These are phyloP conservation scores for Diogma glabrata DNA, from an alignment of 2,888 invertebrate genomes.

Conservation along the genomic window DNA sequence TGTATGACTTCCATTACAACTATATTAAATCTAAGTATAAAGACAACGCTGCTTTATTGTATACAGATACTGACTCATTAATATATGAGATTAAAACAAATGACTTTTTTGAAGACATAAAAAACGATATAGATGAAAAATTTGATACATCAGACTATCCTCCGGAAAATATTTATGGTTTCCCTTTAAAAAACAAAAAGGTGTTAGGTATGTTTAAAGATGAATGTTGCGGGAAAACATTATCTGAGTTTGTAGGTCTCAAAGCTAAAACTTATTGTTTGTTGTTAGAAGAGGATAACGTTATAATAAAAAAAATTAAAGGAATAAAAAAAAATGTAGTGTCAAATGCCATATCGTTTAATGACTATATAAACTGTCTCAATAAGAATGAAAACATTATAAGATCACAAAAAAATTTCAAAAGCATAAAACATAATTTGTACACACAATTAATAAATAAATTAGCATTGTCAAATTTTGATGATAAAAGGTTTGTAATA, in stretches of 20 bases:
- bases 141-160: background rate
- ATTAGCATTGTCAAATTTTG: background rate
- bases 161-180: background rate
- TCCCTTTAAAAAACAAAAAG: background rate
- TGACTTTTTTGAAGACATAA: no score
- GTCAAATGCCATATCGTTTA: background rate
- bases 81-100: no score
- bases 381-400: background rate
- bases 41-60: background rate
- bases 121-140: background rate
- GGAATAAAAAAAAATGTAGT: background rate
- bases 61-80: background rate
- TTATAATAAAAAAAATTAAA: background rate
- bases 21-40: slow-evolving; percentile 15
- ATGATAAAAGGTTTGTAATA: background rate
- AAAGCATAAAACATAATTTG: background rate
- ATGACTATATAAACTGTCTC: background rate
- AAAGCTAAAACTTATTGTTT: background rate
- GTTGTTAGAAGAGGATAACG: background rate
- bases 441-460: background rate
- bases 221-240: background rate
- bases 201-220: background rate
- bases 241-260: background rate
- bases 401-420: slow-evolving; percentile 2
- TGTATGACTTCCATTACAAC: slow-evolving; percentile 27